Percentiles rank a stretch among this genome's conserved stretches.
Evolutionary conservation across 1,140 invertebrate species (phyloP).

Genomic region (Aphaenogaster floridana): DNA sequence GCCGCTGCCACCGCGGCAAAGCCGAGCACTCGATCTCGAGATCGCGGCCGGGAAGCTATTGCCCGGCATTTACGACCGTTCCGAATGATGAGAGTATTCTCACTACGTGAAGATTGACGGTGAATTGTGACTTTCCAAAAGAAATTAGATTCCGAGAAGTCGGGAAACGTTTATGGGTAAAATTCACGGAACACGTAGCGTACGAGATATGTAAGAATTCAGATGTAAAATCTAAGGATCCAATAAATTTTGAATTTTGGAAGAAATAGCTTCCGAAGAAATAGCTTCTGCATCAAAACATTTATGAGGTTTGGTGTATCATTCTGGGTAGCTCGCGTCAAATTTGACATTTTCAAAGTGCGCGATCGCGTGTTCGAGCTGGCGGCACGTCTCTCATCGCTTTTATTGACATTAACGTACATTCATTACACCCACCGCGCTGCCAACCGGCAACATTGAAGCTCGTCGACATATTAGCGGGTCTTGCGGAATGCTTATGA

Average conservation of each 20-base stretch:
- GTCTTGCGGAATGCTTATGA: constrained; percentile 85
- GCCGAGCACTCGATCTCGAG: constrained; percentile 70
- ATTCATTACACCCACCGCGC: constrained; percentile 74
- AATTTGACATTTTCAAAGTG: constrained; percentile 15
- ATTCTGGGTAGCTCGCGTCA: not conserved
- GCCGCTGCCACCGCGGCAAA: constrained; percentile 13
- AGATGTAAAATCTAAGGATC: not conserved
- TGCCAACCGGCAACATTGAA: constrained; percentile 36
- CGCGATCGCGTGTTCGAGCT: constrained; percentile 1
- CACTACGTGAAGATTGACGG: constrained; percentile 76
- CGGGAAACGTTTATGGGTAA: not conserved
- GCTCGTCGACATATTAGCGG: constrained; percentile 80
- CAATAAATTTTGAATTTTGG: not conserved
- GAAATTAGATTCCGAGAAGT: constrained; percentile 19
- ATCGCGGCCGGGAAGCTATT: constrained; percentile 19
- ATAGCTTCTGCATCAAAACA: not conserved
- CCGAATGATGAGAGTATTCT: constrained; percentile 85
- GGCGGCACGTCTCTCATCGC: constrained; percentile 51
- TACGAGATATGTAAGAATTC: not conserved
- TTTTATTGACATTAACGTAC: constrained; percentile 79
- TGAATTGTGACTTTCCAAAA: constrained; percentile 77
- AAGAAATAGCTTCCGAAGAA: not conserved
- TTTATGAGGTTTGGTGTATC: not conserved
- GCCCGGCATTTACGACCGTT: constrained; percentile 37
- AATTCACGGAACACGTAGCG: not conserved